phyloP scores from a whole-genome alignment of 2,113 vertebrate genomes.

The Turnix velox region DNA sequence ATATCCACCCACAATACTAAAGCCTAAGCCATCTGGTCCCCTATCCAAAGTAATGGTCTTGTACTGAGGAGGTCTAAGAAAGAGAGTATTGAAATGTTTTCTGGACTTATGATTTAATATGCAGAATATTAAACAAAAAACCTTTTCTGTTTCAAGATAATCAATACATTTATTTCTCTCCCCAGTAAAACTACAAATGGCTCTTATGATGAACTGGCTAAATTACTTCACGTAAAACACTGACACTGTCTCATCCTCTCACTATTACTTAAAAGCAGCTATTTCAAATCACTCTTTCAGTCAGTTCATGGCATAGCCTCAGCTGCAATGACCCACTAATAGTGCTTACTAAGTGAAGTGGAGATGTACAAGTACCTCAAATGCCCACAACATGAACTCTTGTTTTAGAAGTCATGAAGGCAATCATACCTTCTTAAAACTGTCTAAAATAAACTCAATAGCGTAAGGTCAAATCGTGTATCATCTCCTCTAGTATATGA shows the following conservation, averaged over 20 bases:
- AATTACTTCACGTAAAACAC: background rate
- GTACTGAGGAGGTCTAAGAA: slow-evolving; percentile 88
- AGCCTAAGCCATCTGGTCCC: slow-evolving; percentile 93
- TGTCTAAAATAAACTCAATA: background rate
- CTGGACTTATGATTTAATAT: background rate
- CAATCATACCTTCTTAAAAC: background rate
- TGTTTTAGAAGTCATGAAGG: background rate
- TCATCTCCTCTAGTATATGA: background rate
- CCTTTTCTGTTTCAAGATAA: background rate
- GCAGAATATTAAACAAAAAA: background rate
- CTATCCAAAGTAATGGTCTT: slow-evolving; percentile 89
- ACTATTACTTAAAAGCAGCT: background rate
- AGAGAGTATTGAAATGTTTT: background rate
- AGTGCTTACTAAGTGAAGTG: rapidly evolving
- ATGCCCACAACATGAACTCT: background rate
- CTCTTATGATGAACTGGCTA: background rate
- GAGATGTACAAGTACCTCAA: background rate
- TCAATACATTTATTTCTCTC: background rate
- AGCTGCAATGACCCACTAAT: background rate
- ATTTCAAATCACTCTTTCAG: background rate
- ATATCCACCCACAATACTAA: slow-evolving; percentile 95
- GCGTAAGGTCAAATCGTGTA: background rate
- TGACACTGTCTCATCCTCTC: background rate
- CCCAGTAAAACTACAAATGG: background rate
- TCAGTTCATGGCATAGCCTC: background rate